Base-by-base conservation (phyloP, 1,140 invertebrate species). In the Brachionus rotundiformis region DNA sequence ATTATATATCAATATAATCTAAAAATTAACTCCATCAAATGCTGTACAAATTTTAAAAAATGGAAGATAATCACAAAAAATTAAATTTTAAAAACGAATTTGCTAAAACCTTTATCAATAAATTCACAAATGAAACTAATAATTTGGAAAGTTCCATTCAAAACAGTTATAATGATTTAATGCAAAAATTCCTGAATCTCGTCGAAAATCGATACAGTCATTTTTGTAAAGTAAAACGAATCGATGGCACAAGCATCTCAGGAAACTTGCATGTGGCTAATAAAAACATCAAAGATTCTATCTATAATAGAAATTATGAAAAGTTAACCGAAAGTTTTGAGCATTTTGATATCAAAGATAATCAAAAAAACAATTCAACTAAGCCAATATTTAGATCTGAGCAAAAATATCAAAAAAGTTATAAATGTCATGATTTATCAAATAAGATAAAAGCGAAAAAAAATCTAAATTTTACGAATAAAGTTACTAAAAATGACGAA, bases 1-100 rank as follows among this genome's bases (percentile, higher is more conserved):
- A 19, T 25, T 6, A 25, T 54, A 19, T 19, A 54, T 54, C 8
- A 19, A 16, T n/a, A n/a, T n/a, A n/a, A n/a, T n/a, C n/a, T n/a
- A n/a, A n/a, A n/a, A n/a, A n/a, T n/a, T n/a, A n/a, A n/a, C n/a
- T n/a, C n/a, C n/a, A n/a, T n/a, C n/a, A n/a, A n/a, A n/a, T n/a
- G n/a, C n/a, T n/a, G n/a, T n/a, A n/a, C n/a, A n/a, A 23, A 54
- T 54, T 54, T 25, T 23, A 54, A 54, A 63, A 63, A 63, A 63
- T 63, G 61, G 61, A 63, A 63, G 29, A 31, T n/a, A 68, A 68
- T 68, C 31, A 3, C 36, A 68, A 68, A 33, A 19, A 36, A 33
- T 3, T 7, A 0, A n/a, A 39, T 8, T 33, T 19, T 16, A 29
- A 68, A 33, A 19, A 19, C 2, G 63, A 68, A 16, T 68, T 36